Conservation (phyloP, 2,888 invertebrate genomes). For the Acleris holmiana region DNA sequence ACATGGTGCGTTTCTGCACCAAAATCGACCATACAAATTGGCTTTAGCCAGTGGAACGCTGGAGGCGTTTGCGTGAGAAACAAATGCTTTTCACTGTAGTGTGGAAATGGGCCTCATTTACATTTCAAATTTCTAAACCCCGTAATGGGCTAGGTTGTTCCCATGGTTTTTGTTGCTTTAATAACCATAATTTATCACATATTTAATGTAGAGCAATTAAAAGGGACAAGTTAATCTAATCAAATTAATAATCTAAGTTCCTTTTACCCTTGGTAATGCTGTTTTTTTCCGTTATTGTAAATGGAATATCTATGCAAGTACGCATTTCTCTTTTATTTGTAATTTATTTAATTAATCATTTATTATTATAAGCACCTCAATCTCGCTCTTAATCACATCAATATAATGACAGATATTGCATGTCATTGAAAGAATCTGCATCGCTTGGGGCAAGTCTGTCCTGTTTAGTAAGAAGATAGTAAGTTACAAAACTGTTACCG, state of each 20-base stretch:
- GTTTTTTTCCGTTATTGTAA: no score
- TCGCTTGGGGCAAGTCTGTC: conserved; percentile 48
- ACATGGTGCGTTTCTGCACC: conserved; percentile 26
- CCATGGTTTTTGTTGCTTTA: conserved; percentile 38
- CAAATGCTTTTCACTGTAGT: conserved; percentile 54
- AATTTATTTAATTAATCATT: no score
- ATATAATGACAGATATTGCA: conserved; percentile 52
- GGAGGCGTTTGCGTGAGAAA: conserved; percentile 57
- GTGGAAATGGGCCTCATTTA: conserved; percentile 60
- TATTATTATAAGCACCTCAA: no score
- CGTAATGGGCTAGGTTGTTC: conserved; percentile 42
- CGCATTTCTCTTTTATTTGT: no score
- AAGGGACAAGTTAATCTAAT: conserved; percentile 15
- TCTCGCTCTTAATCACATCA: conserved; percentile 44
- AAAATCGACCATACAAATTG: conserved; percentile 48
- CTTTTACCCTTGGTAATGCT: background rate
- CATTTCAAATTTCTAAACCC: conserved; percentile 56
- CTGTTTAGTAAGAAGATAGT: no score
- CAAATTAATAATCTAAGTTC: background rate
- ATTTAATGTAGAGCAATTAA: conserved; percentile 30
- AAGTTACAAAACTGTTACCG: no score
- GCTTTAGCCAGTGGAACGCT: conserved; percentile 49
- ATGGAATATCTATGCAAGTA: no score
- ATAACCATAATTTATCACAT: conserved; percentile 28
- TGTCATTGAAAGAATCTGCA: conserved; percentile 57